Base-by-base conservation (phyloP, 2,888 invertebrate genomes). In the Eupeodes latifasciatus region DNA sequence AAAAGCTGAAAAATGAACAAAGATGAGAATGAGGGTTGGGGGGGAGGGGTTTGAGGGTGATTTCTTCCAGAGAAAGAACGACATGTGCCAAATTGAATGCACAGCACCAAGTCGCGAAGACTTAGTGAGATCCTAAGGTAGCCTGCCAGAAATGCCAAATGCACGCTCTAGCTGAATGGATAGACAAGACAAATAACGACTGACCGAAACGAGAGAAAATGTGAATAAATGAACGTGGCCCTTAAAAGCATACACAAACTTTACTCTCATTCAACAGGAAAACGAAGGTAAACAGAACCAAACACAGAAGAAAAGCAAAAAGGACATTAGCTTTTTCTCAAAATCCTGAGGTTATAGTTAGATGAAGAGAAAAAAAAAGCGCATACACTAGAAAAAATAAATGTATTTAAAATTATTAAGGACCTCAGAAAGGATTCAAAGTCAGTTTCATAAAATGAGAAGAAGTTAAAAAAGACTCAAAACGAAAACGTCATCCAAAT, bases 31-130 rank as follows among this genome's bases (percentile, higher is more conserved):
- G 9, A 19, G 16, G 40, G 9, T 5, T 40, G 40, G 40, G 9
- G 36, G 36, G 9, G 2, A 4, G 4, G 5, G 27, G 0, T 27
- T 27, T 27, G 9, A 14, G 5, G 27, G 6, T 10, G 5, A 55
- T n/a, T 64, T 64, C 61, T 62, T 59, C 55, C 72, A 10, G 9
- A 51, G 59, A 83, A 79, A 83, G 78, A 55, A 69, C 40, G 55
- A 86, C 86, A 82, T 86, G 86, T 82, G 79, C 75, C 82, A 86
- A 88, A 88, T 81, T 85, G 84, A 85, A 88, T 85, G 88, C 88
- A 85, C 84, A 81, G 71, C 85, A 85, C 81, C 81, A 85, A 78
- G 85, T 85, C 72, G 85, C 78, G 77, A 40, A 9, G 40, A 53
- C 47, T 59, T 47, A 47, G 47, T 47, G 16, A 34, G 14, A 72